A percentile compares a stretch with the other conserved stretches of the same genome.
Conservation (phyloP, 2,113 vertebrate genomes). For the Illadopsis cleaveri region DNA sequence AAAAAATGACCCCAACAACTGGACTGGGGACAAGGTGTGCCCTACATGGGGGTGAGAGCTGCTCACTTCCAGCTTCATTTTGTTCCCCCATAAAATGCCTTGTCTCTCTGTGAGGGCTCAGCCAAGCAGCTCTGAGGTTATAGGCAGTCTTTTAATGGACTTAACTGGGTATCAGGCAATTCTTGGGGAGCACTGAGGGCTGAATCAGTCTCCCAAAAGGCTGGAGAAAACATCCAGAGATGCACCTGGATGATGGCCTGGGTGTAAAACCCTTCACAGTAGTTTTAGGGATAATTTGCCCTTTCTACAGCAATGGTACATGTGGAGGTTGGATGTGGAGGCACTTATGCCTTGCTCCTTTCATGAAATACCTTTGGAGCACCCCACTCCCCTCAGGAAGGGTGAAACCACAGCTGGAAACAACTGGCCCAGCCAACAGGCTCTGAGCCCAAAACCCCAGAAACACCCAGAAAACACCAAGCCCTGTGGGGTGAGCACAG, state of each 20-base stretch:
- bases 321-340: neutral
- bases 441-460: neutral
- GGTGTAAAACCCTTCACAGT: neutral
- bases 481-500: accelerated
- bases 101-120: neutral
- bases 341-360: neutral
- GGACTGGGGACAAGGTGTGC: neutral
- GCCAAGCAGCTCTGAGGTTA: neutral
- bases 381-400: neutral
- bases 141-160: neutral
- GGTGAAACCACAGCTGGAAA: neutral
- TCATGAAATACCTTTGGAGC: neutral
- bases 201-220: neutral
- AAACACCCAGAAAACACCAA: neutral
- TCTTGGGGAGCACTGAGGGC: neutral
- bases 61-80: neutral
- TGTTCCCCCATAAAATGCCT: accelerated
- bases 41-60: accelerated
- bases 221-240: neutral
- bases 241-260: accelerated
- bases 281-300: neutral
- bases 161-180: neutral
- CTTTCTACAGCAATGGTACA: neutral
- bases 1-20: neutral
- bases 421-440: accelerated